These are phyloP conservation scores for Erinaceus europaeus DNA, from an alignment of 2,113 vertebrate genomes.

Conservation along the genomic window DNA sequence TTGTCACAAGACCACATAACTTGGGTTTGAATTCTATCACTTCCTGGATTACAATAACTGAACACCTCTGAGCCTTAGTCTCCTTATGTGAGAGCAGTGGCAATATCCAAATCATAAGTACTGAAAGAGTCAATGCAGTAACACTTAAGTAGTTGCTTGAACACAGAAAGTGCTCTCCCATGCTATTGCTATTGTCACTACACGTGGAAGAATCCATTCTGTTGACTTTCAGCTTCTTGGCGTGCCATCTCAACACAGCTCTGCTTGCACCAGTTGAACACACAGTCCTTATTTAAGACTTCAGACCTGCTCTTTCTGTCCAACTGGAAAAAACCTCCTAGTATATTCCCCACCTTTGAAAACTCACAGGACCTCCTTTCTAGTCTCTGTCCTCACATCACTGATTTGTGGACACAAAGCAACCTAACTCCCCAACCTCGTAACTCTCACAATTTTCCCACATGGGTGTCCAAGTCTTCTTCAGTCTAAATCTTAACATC, in stretches of 20 bases:
- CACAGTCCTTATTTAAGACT: background rate
- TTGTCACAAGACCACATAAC: no score
- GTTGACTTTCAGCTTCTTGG: background rate
- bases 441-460: constrained; percentile 2
- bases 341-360: constrained; percentile 9
- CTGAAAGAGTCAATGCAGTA: no score
- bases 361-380: background rate
- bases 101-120: no score
- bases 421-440: background rate
- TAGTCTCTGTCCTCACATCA: background rate
- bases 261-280: background rate
- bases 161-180: background rate
- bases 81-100: no score
- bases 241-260: background rate
- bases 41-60: no score
- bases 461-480: background rate
- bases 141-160: no score
- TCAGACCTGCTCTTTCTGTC: background rate
- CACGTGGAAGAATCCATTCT: background rate
- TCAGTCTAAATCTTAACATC: background rate
- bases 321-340: background rate
- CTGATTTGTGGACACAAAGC: background rate
- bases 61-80: no score
- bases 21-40: no score
- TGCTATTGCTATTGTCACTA: background rate